phyloP scores from a whole-genome alignment of 2,888 invertebrate genomes.

The Xestoiulus laeticollis region DNA sequence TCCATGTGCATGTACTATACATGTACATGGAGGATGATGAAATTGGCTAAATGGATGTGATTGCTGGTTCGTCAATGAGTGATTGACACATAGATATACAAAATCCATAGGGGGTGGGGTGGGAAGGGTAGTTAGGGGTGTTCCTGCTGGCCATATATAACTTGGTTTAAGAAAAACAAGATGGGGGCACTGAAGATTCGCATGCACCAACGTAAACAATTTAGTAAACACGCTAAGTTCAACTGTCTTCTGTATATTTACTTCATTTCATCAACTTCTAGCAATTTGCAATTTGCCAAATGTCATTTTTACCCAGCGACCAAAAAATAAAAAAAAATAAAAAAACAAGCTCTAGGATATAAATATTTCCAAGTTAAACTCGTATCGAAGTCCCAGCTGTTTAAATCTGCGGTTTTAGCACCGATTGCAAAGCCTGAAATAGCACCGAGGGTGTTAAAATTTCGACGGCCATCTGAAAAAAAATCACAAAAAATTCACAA shows the following conservation, averaged over 20 bases:
- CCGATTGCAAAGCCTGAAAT: neutral
- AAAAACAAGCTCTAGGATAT: neutral
- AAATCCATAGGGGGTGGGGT: neutral
- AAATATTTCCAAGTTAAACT: neutral
- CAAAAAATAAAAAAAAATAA: no score
- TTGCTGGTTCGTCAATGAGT: slow-evolving; percentile 24
- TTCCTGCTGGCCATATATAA: neutral
- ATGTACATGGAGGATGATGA: neutral
- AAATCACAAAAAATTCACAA: no score
- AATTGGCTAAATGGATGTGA: slow-evolving; percentile 20
- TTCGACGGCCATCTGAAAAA: neutral
- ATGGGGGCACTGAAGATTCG: neutral
- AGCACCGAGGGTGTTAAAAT: neutral
- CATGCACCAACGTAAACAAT: slow-evolving; percentile 4
- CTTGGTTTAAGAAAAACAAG: neutral
- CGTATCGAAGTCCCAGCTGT: neutral
- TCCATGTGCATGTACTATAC: no score
- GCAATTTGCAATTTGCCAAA: slow-evolving; percentile 31
- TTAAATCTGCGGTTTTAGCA: neutral
- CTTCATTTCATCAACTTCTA: neutral
- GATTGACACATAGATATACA: slow-evolving; percentile 29
- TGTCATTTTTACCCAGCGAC: slow-evolving; percentile 8
- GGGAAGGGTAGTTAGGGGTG: neutral
- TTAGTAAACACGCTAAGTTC: slow-evolving; percentile 20
- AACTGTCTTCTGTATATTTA: neutral